Evolutionary conservation across 2,888 invertebrate species (phyloP).

Genomic region (Leuctra nigra): DNA sequence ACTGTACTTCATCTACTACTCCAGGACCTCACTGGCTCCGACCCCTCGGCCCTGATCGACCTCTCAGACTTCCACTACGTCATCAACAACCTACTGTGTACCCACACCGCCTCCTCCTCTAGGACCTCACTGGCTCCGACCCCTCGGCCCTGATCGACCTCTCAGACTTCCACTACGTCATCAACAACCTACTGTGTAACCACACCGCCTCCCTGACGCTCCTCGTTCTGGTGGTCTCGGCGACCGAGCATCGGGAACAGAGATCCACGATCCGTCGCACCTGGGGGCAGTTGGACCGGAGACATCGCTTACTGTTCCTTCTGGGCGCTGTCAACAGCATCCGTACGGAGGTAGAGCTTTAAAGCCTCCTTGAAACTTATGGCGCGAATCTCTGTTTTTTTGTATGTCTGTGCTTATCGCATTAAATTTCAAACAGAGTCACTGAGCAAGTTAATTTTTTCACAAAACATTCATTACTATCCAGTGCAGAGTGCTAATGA

Average conservation of each 20-base stretch:
- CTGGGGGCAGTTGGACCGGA: slow-evolving; percentile 49
- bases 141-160: slow-evolving; percentile 44
- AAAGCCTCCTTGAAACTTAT: too few relatives aligned
- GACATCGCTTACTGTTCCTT: slow-evolving; percentile 52
- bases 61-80: not conserved
- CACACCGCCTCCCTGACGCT: slow-evolving; percentile 46
- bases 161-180: slow-evolving; percentile 52
- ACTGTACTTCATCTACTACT: too few relatives aligned
- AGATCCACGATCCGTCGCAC: slow-evolving; percentile 61
- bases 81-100: too few relatives aligned
- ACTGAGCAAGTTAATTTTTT: too few relatives aligned
- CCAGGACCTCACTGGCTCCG: too few relatives aligned
- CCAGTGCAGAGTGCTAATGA: too few relatives aligned
- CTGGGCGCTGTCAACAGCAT: slow-evolving; percentile 48
- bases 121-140: slow-evolving; percentile 33
- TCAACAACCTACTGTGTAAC: slow-evolving; percentile 52
- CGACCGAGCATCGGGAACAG: slow-evolving; percentile 55
- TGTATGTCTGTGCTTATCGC: too few relatives aligned
- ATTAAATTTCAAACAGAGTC: too few relatives aligned
- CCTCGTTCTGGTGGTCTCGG: slow-evolving; percentile 60
- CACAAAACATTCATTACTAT: too few relatives aligned
- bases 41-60: not conserved
- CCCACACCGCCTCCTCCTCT: not conserved
- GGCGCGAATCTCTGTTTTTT: too few relatives aligned
- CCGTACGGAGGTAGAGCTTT: slow-evolving; percentile 23